A percentile compares a stretch with the other conserved stretches of the same genome.
Conservation (phyloP, 2,888 invertebrate species). For the Drosophila mercatorum region DNA sequence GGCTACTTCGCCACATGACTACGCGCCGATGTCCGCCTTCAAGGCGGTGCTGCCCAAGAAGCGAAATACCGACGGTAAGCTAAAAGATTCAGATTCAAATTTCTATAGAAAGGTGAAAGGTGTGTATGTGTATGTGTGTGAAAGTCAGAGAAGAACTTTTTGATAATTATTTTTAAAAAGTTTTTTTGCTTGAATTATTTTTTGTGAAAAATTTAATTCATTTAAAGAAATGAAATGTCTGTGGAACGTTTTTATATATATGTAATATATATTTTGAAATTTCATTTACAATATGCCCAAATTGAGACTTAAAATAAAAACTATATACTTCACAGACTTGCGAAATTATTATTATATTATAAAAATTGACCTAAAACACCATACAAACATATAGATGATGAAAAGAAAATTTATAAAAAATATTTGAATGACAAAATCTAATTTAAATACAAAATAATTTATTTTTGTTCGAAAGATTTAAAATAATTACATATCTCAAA, state of each 20-base stretch:
- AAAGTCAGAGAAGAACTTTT: not conserved
- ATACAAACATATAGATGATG: not conserved
- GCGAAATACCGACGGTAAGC: constrained; percentile 84
- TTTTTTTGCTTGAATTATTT: not conserved
- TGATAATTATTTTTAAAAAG: not conserved
- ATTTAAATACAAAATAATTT: too few relatives aligned
- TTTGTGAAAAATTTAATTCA: not conserved
- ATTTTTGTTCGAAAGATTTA: too few relatives aligned
- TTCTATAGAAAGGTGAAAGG: not conserved
- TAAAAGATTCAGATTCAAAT: not conserved
- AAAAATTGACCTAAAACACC: not conserved
- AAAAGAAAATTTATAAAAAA: not conserved
- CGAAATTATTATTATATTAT: not conserved
- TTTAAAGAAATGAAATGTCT: not conserved
- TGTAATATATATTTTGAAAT: too few relatives aligned
- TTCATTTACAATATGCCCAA: too few relatives aligned
- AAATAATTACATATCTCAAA: too few relatives aligned
- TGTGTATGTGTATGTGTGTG: not conserved
- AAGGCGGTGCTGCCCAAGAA: constrained; percentile 84
- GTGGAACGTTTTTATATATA: not conserved
- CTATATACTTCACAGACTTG: not conserved
- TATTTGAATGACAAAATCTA: too few relatives aligned
- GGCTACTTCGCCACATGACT: constrained; percentile 70
- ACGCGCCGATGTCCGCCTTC: constrained; percentile 83
- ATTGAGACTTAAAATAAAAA: too few relatives aligned